Percentiles rank a stretch among this genome's conserved stretches.
Evolutionary conservation across 2,888 invertebrate species (phyloP).

Genomic region (Hirtodrosophila trivittata): DNA sequence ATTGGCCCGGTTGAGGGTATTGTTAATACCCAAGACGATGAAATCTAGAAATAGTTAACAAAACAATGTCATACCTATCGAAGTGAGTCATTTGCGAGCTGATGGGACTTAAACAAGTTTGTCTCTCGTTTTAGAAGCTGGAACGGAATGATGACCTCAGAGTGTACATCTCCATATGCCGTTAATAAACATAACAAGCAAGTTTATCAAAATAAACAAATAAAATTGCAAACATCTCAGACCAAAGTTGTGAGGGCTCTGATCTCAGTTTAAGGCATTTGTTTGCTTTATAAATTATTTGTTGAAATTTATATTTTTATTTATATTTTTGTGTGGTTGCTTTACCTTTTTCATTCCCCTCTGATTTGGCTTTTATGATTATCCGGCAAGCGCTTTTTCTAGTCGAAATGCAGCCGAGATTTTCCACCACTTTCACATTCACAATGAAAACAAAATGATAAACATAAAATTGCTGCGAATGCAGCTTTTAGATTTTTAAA

Average conservation of each 20-base stretch:
- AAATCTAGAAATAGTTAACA: slow-evolving; percentile 37
- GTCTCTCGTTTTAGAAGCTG: slow-evolving; percentile 26
- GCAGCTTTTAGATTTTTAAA: slow-evolving; percentile 29
- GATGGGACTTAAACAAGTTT: slow-evolving; percentile 45
- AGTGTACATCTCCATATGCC: slow-evolving; percentile 33
- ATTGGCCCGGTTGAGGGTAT: too few species aligned
- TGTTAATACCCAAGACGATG: neutral
- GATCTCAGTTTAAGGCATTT: slow-evolving; percentile 17
- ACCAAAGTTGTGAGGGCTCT: too few species aligned
- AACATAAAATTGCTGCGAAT: slow-evolving; percentile 33
- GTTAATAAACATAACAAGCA: slow-evolving; percentile 57
- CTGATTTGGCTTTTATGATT: slow-evolving; percentile 1
- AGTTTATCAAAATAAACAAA: slow-evolving; percentile 17
- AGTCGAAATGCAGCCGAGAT: slow-evolving; percentile 31
- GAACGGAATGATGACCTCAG: slow-evolving; percentile 64
- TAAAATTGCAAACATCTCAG: slow-evolving; percentile 14
- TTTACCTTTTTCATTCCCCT: slow-evolving; percentile 49
- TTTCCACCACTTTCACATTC: slow-evolving; percentile 67
- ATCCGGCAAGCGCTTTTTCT: slow-evolving; percentile 5
- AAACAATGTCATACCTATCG: slow-evolving; percentile 39
- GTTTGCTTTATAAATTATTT: slow-evolving; percentile 31
- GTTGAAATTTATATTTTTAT: slow-evolving; percentile 18
- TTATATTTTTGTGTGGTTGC: slow-evolving; percentile 14
- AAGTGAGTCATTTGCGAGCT: slow-evolving; percentile 39
- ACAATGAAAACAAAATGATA: slow-evolving; percentile 48